phyloP scores from a whole-genome alignment of 2,797 vertebrate genomes.

The Sphenodon punctatus region DNA sequence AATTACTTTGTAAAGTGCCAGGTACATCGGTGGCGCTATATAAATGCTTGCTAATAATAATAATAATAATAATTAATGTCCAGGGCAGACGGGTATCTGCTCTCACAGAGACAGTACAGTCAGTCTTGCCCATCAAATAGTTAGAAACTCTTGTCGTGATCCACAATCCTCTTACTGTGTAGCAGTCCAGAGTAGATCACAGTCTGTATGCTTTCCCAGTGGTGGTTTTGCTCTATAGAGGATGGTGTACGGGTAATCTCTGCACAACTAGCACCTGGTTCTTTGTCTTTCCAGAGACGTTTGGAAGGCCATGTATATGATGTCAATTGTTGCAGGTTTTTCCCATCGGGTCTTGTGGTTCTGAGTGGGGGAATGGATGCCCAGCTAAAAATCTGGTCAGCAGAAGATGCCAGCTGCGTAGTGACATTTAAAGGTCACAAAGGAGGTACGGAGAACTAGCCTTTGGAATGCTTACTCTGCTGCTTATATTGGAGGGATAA shows the following conservation, averaged over 20 bases:
- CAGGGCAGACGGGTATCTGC: accelerated
- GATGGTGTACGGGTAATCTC: background rate
- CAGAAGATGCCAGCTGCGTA: constrained; percentile 76
- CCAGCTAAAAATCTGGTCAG: constrained; percentile 81
- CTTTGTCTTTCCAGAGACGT: constrained; percentile 77
- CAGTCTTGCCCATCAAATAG: background rate
- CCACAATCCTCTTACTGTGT: too few relatives aligned
- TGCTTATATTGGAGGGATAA: background rate
- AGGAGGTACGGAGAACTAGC: constrained; percentile 68
- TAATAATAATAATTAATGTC: background rate
- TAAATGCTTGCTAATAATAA: too few relatives aligned
- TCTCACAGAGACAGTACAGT: background rate
- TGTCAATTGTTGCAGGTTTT: constrained; percentile 83
- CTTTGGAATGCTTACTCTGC: background rate
- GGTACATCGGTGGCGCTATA: too few relatives aligned
- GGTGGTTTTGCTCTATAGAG: background rate
- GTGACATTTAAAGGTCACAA: constrained; percentile 81
- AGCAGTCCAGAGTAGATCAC: too few relatives aligned
- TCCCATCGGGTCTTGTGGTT: constrained; percentile 81
- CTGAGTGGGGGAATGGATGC: constrained; percentile 82
- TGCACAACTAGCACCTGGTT: constrained; percentile 59
- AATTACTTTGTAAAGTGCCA: too few relatives aligned
- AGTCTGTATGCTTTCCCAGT: background rate
- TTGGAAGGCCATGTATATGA: constrained; percentile 82
- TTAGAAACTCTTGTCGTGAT: background rate